Percentiles rank a stretch among this genome's conserved stretches.
Evolutionary conservation across 2,113 vertebrate genomes (phyloP).

Genomic region (Prionailurus bengalensis): DNA sequence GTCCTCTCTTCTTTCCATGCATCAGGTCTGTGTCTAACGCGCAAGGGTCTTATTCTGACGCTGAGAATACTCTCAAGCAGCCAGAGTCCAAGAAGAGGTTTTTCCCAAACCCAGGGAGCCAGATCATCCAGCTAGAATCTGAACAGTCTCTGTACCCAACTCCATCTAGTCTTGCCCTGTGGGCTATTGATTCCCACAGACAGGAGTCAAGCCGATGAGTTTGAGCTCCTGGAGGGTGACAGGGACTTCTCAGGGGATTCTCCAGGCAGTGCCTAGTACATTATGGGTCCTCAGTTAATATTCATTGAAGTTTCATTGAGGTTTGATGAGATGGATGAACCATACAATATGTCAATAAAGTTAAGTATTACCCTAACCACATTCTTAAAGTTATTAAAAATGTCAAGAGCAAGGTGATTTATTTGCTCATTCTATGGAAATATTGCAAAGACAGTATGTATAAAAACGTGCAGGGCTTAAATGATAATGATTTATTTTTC

Average conservation of each 20-base stretch:
- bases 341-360: constrained; percentile 85
- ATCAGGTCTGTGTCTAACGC: neutral
- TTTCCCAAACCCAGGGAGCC: neutral
- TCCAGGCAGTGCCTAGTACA: constrained; percentile 59
- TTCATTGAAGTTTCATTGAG: constrained; percentile 83
- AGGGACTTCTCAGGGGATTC: constrained; percentile 9
- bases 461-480: constrained; percentile 74
- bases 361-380: constrained; percentile 84
- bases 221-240: constrained; percentile 18
- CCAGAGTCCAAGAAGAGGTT: neutral
- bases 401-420: constrained; percentile 83
- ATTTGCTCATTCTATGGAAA: constrained; percentile 83
- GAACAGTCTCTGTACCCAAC: neutral
- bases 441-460: constrained; percentile 78
- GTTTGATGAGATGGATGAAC: constrained; percentile 85
- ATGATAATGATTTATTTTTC: constrained; percentile 80
- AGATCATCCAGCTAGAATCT: neutral
- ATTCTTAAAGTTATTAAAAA: constrained; percentile 87
- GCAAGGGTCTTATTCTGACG: neutral
- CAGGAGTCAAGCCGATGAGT: constrained; percentile 15
- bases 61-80: neutral
- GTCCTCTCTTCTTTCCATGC: neutral
- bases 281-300: constrained; percentile 77
- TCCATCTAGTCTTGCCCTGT: neutral
- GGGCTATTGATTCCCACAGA: constrained; percentile 32